phyloP scores from a whole-genome alignment of 2,888 invertebrate genomes.

The Corbicula japonica region DNA sequence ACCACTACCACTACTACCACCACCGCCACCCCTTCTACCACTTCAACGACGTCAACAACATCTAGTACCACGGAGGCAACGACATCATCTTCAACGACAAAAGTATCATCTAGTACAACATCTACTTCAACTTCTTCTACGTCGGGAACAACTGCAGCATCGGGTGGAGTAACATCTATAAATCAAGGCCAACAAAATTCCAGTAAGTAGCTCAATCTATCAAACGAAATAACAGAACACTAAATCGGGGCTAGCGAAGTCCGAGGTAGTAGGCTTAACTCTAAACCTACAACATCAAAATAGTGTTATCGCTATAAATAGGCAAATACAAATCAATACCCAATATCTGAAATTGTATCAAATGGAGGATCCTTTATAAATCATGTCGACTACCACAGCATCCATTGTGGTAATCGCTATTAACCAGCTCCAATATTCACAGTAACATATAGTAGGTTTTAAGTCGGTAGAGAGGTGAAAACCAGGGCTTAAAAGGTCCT shows the following conservation, averaged over 20 bases:
- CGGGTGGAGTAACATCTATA: neutral
- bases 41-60: neutral
- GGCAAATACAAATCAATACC: too few species aligned
- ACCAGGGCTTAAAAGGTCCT: too few species aligned
- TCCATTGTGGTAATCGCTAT: too few species aligned
- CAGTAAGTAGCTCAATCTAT: neutral
- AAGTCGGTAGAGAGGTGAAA: too few species aligned
- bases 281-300: neutral
- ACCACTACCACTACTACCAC: slow-evolving; percentile 29
- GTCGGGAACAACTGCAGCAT: neutral
- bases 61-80: neutral
- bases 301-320: neutral
- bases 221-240: neutral
- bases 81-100: neutral
- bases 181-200: neutral
- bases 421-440: too few species aligned
- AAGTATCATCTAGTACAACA: slow-evolving; percentile 2
- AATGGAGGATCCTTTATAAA: too few species aligned
- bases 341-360: too few species aligned
- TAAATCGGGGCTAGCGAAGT: neutral
- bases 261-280: neutral
- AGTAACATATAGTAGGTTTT: too few species aligned
- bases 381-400: too few species aligned
- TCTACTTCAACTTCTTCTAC: neutral
- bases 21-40: slow-evolving; percentile 6